Evolutionary conservation across 2,113 vertebrate genomes (phyloP).

Genomic region (Acanthochromis polyacanthus): DNA sequence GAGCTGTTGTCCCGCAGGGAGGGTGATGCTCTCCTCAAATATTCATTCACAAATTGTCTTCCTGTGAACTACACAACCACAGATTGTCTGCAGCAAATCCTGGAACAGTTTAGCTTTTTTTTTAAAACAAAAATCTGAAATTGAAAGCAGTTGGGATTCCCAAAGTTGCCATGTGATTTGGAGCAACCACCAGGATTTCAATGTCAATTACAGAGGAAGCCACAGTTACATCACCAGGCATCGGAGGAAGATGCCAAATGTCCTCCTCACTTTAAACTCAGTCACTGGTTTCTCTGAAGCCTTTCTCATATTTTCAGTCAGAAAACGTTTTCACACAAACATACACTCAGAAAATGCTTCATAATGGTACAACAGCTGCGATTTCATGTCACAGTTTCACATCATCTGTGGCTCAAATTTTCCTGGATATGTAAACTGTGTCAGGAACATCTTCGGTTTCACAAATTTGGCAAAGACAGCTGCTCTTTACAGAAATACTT

Average conservation of each 20-base stretch:
- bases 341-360: not conserved
- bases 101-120: conserved; percentile 42
- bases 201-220: conserved; percentile 42
- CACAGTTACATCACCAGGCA: conserved; percentile 42
- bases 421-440: not conserved
- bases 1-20: conserved; percentile 38
- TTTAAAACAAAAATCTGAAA: conserved; percentile 38
- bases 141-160: conserved; percentile 60
- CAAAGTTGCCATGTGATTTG: conserved; percentile 25
- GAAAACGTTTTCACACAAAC: not conserved
- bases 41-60: conserved; percentile 71
- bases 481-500: not conserved
- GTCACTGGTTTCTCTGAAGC: not conserved
- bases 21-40: conserved; percentile 50
- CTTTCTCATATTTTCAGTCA: not conserved
- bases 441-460: conserved; percentile 5
- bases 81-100: conserved; percentile 53
- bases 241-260: conserved; percentile 22
- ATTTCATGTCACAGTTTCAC: conserved; percentile 1
- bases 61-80: conserved; percentile 58
- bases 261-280: conserved; percentile 22
- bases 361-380: not conserved
- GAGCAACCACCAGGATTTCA: conserved; percentile 57
- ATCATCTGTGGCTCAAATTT: not conserved
- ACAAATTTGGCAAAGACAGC: not conserved